A percentile compares a stretch with the other conserved stretches of the same genome.
phyloP scores from a whole-genome alignment of 2,888 invertebrate species.

The Auanema sp. region DNA sequence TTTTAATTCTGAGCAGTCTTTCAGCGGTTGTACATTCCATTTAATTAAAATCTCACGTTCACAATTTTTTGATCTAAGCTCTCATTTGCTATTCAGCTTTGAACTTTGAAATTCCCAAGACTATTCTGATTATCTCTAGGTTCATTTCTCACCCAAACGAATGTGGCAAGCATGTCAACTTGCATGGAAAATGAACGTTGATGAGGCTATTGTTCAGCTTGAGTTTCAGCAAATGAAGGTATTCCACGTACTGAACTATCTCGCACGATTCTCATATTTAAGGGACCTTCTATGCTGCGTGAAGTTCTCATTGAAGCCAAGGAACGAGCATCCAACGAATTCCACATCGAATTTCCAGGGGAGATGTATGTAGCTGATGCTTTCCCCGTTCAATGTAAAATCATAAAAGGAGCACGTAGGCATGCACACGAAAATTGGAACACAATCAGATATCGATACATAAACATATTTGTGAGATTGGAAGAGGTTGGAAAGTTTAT shows the following conservation, averaged over 20 bases:
- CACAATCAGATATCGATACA: conserved; percentile 57
- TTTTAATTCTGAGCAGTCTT: too few relatives aligned
- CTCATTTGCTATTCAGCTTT: too few relatives aligned
- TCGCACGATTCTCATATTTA: not conserved
- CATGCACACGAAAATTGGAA: conserved; percentile 61
- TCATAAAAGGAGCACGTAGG: conserved; percentile 56
- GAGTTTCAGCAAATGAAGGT: conserved; percentile 51
- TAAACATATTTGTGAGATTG: conserved; percentile 58
- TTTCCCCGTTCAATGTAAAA: conserved; percentile 56
- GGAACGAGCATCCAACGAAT: conserved; percentile 53
- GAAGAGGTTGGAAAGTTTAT: conserved; percentile 45
- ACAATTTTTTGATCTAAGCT: too few relatives aligned
- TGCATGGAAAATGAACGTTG: conserved; percentile 57
- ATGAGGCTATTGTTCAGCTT: conserved; percentile 54
- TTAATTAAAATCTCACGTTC: too few relatives aligned
- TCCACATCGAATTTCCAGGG: conserved; percentile 53
- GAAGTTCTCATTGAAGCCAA: conserved; percentile 55
- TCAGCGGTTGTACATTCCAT: too few relatives aligned
- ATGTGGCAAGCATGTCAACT: conserved; percentile 60
- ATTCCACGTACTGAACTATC: not conserved
- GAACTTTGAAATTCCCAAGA: too few relatives aligned
- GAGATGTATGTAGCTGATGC: conserved; percentile 62
- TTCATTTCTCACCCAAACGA: conserved; percentile 55
- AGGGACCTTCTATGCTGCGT: conserved; percentile 44
- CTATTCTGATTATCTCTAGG: conserved; percentile 5